Evolutionary conservation across 2,113 vertebrate genomes (phyloP).

Genomic region (Lycocorax pyrrhopterus): DNA sequence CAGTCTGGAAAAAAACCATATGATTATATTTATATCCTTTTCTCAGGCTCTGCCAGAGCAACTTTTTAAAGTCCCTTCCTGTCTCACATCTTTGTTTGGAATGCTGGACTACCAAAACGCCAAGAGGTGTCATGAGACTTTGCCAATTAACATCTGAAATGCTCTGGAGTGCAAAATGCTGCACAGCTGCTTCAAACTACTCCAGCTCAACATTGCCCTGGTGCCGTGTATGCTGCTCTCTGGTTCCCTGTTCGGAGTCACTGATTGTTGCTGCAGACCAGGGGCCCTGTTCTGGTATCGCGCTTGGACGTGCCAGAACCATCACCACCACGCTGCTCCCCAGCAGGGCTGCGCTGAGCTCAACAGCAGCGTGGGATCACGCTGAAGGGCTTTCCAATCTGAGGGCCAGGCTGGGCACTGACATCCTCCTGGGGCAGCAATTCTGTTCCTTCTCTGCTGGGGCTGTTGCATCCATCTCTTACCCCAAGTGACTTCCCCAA

Average conservation of each 20-base stretch:
- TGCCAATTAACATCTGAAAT: background rate
- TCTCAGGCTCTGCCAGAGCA: background rate
- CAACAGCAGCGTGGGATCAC: background rate
- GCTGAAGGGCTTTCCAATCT: background rate
- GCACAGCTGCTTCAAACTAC: background rate
- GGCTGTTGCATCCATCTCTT: background rate
- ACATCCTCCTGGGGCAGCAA: background rate
- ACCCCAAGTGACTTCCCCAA: background rate
- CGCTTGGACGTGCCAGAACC: background rate
- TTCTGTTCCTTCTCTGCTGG: background rate
- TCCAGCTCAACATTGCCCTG: accelerated
- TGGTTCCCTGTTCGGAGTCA: background rate
- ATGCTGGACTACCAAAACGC: background rate
- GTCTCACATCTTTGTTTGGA: background rate
- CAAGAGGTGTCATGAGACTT: background rate
- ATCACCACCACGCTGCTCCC: background rate
- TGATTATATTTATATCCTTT: background rate
- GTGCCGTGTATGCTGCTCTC: background rate
- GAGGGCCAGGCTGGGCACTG: background rate
- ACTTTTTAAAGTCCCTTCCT: background rate
- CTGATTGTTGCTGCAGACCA: background rate
- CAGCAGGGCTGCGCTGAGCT: background rate
- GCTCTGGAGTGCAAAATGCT: background rate
- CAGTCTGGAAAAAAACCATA: background rate
- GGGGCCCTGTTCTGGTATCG: accelerated